Evolutionary conservation across 2,113 vertebrate species (phyloP).

Genomic region (Sclerurus mexicanus): DNA sequence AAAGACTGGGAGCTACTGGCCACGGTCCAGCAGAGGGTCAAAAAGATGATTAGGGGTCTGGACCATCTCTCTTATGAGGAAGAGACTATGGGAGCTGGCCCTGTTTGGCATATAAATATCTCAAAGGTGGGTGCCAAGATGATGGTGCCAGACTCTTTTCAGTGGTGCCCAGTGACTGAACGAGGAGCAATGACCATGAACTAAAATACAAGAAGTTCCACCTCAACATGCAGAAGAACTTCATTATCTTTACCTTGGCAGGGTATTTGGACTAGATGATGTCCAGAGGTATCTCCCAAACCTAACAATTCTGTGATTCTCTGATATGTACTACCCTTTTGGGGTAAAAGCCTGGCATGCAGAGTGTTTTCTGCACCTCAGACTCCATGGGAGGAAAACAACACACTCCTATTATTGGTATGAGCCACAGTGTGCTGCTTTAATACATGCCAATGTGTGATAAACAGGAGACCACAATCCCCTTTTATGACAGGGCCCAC

Average conservation of each 20-base stretch:
- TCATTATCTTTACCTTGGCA: not conserved
- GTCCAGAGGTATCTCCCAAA: not conserved
- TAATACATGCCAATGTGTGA: rapidly evolving
- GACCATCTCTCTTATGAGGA: not conserved
- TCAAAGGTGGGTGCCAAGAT: not conserved
- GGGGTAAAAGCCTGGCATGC: not conserved
- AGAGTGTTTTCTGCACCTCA: not conserved
- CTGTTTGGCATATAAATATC: not conserved
- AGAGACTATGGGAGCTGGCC: not conserved
- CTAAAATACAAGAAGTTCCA: not conserved
- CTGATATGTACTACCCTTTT: not conserved
- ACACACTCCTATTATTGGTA: not conserved
- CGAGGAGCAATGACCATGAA: not conserved
- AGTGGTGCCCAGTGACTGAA: not conserved
- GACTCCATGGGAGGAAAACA: not conserved
- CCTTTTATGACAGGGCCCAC: not conserved
- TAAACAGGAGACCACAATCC: not conserved
- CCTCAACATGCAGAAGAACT: not conserved
- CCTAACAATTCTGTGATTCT: not conserved
- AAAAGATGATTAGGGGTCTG: not conserved
- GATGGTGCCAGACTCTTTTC: not conserved
- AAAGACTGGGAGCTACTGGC: not conserved
- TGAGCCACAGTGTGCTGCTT: not conserved
- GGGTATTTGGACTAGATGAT: not conserved
- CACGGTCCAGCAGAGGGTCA: rapidly evolving